phyloP scores from a whole-genome alignment of 2,888 invertebrate genomes.

The Clivina fossor region DNA sequence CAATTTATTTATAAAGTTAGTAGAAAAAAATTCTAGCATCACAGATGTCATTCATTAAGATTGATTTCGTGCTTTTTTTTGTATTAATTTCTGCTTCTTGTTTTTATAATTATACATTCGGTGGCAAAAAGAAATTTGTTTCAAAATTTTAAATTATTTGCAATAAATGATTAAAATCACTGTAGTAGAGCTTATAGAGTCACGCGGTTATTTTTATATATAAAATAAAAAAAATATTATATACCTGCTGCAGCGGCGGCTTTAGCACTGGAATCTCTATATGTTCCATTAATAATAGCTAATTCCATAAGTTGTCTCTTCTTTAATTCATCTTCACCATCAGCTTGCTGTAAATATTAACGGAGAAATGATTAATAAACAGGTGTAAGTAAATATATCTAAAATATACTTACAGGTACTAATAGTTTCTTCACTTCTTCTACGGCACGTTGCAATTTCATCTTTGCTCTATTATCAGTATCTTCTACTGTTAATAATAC shows the following conservation, averaged over 20 bases:
- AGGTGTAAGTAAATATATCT: too few species aligned
- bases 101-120: too few species aligned
- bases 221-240: conserved; percentile 32
- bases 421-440: conserved; percentile 98
- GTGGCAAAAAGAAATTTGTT: too few species aligned
- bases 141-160: too few species aligned
- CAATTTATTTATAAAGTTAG: too few species aligned
- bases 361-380: too few species aligned
- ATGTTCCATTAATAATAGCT: conserved; percentile 99
- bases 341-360: conserved; percentile 74
- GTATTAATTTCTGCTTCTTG: too few species aligned
- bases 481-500: conserved; percentile 99
- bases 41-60: too few species aligned
- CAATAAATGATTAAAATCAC: too few species aligned
- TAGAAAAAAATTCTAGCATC: too few species aligned
- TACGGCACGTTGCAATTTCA: conserved; percentile 93
- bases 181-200: background rate
- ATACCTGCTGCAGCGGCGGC: conserved; percentile 82
- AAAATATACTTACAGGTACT: conserved; percentile 82
- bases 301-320: conserved; percentile 99
- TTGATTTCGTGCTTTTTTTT: too few species aligned
- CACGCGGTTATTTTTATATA: background rate
- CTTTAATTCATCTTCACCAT: conserved; percentile 99
- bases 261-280: conserved; percentile 92
- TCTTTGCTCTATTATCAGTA: conserved; percentile 92